Evolutionary conservation across 2,113 vertebrate species (phyloP).

Genomic region (Ceyx margarethae): DNA sequence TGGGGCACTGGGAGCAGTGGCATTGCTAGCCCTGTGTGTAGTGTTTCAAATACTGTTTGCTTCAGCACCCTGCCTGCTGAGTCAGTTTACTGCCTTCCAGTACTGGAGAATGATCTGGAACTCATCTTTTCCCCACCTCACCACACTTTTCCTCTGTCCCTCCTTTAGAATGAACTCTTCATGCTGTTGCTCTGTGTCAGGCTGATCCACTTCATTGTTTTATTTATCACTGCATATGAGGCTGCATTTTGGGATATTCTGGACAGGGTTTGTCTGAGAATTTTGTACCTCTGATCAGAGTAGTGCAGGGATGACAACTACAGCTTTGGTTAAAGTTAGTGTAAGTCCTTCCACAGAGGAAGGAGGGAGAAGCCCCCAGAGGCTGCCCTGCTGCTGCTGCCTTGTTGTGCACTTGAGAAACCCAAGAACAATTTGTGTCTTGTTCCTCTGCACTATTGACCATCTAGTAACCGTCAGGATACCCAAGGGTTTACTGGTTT

Average conservation of each 20-base stretch:
- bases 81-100: background rate
- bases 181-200: background rate
- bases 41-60: background rate
- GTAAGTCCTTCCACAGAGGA: background rate
- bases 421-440: background rate
- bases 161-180: background rate
- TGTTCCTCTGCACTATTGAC: background rate
- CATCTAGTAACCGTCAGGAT: background rate
- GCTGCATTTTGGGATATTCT: background rate
- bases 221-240: background rate
- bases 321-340: background rate
- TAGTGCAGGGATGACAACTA: background rate
- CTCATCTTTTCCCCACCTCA: background rate
- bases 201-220: background rate
- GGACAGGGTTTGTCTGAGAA: background rate
- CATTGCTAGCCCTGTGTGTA: background rate
- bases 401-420: background rate
- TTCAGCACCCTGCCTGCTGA: background rate
- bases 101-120: background rate
- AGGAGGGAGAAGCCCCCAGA: background rate
- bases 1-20: background rate
- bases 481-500: background rate
- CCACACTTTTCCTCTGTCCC: background rate
- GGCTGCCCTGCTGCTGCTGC: background rate
- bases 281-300: background rate